Conservation (phyloP, 2,888 invertebrate species). For the Eupithecia abbreviata region DNA sequence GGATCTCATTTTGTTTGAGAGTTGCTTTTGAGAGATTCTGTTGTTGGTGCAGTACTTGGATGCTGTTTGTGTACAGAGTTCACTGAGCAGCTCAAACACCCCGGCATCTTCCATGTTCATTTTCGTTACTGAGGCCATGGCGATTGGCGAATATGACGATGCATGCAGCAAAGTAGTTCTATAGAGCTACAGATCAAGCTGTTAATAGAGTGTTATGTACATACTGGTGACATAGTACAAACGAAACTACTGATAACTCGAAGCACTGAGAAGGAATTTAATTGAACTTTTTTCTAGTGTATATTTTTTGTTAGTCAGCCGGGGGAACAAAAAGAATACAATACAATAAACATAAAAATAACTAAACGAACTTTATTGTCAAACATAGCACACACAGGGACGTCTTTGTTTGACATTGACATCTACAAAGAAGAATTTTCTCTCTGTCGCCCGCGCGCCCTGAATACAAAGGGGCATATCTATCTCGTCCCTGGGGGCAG, state of each 20-base stretch:
- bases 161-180: background rate
- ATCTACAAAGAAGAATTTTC: too few species aligned
- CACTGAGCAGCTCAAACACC: slow-evolving; percentile 71
- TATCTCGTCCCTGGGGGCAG: too few species aligned
- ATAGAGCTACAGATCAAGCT: background rate
- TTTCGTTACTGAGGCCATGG: slow-evolving; percentile 38
- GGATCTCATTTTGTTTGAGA: slow-evolving; percentile 70
- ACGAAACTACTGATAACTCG: background rate
- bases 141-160: background rate
- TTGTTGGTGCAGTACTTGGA: slow-evolving; percentile 61
- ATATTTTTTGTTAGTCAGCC: too few species aligned
- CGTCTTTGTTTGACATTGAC: too few species aligned
- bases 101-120: slow-evolving; percentile 56
- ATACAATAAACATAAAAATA: too few species aligned
- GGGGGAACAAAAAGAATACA: too few species aligned
- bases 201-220: background rate
- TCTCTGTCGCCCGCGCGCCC: too few species aligned
- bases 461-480: too few species aligned
- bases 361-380: too few species aligned
- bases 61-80: slow-evolving; percentile 70
- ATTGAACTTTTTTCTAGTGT: background rate
- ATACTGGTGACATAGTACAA: background rate
- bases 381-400: too few species aligned
- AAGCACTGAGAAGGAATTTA: background rate
- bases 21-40: slow-evolving; percentile 61